These are phyloP conservation scores for Globodera ellingtonae DNA, from an alignment of 1,140 invertebrate species.

Conservation along the genomic window DNA sequence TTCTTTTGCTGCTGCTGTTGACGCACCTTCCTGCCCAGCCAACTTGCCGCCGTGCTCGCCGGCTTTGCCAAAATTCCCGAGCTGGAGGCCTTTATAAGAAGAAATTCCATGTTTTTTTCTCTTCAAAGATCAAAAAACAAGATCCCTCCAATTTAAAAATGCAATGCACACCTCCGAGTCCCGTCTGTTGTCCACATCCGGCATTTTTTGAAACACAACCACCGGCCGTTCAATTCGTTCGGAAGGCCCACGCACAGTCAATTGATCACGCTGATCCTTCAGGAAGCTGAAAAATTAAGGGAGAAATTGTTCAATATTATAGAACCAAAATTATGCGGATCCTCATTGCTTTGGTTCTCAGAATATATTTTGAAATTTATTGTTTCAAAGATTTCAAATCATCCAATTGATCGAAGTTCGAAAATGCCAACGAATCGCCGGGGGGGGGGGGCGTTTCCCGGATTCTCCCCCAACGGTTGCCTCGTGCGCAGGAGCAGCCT, in stretches of 20 bases:
- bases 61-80: slow-evolving; percentile 51
- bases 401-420: background rate
- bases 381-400: background rate
- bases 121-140: background rate
- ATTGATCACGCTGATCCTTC: slow-evolving; percentile 51
- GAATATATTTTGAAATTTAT: background rate
- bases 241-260: background rate
- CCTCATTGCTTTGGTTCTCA: too few relatives aligned
- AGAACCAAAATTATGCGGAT: too few relatives aligned
- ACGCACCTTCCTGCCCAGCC: slow-evolving; percentile 59
- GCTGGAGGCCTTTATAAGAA: slow-evolving; percentile 10
- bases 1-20: slow-evolving; percentile 52
- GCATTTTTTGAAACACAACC: slow-evolving; percentile 56
- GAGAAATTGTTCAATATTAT: too few relatives aligned
- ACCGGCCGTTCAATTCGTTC: slow-evolving; percentile 43
- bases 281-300: slow-evolving; percentile 48
- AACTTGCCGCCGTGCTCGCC: slow-evolving; percentile 56
- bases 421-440: background rate
- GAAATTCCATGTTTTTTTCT: background rate
- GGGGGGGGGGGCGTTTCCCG: background rate
- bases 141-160: slow-evolving; percentile 16
- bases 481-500: slow-evolving; percentile 77
- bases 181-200: slow-evolving; percentile 13
- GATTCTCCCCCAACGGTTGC: slow-evolving; percentile 12
- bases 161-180: slow-evolving; percentile 1